Evolutionary conservation across 2,113 vertebrate species (phyloP), one percentile per base, ranked within the genome.

Genomic region (Grammomys dolichurus): DNA sequence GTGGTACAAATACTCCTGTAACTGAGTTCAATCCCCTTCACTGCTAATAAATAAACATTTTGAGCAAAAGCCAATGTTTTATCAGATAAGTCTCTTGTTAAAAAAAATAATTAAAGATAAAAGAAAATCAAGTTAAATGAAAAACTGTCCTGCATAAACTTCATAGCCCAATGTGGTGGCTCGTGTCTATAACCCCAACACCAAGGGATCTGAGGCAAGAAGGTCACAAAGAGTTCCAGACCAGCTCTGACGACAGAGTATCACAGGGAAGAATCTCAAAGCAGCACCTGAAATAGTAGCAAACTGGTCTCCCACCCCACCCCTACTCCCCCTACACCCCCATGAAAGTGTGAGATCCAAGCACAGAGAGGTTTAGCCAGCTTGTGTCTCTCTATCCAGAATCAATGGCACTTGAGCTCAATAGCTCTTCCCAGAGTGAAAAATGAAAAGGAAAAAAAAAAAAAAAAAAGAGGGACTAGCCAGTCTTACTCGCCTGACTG

Each of bases 1-100:
- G 51, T 73, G 48, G 22, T 73, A 24, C 69, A 56, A 72, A 28
- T 40, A 28, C 22, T 56, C 40, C n/a, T 40, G 22, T 54, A 70
- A 70, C 65, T n/a, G 31, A 51, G 65, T 51, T 70, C 84, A 72
- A 54, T 54, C 85, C 20, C 67, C 33, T 56, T 46, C 11, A 87
- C 65, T 54, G 46, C 67, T 70, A 72, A 28, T 51, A 58, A 46
- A 24, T 46, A 51, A 28, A 60, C 12, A 90, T 36, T 40, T 81
- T 70, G 13, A 91, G 54, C 70, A 76, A 95, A 91, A 95, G 72
- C 65, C 76, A 95, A 5, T 40, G 46, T 77, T 96, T 95, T 70
- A 93, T 91, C 22, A 93, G 51, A 6, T 54, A 95, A 78, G 28
- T 70, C 78, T 95, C 92, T 3, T 87, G 36, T 81, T 60, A 54